Percentiles rank a stretch among this genome's conserved stretches.
phyloP scores from a whole-genome alignment of 2,888 invertebrate genomes.

The Sabatieria punctata region DNA sequence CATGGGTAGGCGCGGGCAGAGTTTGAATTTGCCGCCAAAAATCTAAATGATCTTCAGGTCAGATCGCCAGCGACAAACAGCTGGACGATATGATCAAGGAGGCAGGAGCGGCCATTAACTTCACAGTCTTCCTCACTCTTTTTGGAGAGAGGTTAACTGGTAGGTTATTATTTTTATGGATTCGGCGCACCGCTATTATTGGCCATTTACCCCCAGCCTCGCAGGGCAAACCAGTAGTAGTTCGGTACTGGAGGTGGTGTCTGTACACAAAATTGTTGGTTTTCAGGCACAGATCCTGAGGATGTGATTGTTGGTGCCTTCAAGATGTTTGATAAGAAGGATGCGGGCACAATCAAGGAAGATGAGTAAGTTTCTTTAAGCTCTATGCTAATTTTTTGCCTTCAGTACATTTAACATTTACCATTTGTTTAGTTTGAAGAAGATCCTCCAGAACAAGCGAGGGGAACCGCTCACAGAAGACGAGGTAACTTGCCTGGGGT shows the following conservation, averaged over 20 bases:
- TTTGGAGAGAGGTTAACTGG: constrained; percentile 32
- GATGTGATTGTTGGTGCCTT: constrained; percentile 39
- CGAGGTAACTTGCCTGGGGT: too few relatives aligned
- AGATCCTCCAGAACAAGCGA: constrained; percentile 30
- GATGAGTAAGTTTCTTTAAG: constrained; percentile 33
- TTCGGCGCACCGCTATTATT: too few relatives aligned
- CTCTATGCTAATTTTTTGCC: background rate
- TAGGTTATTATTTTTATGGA: too few relatives aligned
- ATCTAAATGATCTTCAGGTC: constrained; percentile 27
- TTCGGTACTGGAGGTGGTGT: too few relatives aligned
- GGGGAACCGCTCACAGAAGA: constrained; percentile 30
- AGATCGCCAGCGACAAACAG: constrained; percentile 26
- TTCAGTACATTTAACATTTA: background rate
- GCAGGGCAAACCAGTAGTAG: too few relatives aligned
- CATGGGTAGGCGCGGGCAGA: constrained; percentile 35
- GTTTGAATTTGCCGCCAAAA: constrained; percentile 38
- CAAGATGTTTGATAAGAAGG: constrained; percentile 39
- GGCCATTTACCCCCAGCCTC: too few relatives aligned
- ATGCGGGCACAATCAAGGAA: constrained; percentile 35
- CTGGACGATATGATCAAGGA: constrained; percentile 32
- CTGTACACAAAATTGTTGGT: too few relatives aligned
- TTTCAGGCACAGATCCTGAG: constrained; percentile 39
- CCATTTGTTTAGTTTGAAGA: constrained; percentile 14
- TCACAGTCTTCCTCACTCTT: constrained; percentile 32
- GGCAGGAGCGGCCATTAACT: constrained; percentile 31